phyloP scores from a whole-genome alignment of 2,888 invertebrate species.

The Limenitis camilla region DNA sequence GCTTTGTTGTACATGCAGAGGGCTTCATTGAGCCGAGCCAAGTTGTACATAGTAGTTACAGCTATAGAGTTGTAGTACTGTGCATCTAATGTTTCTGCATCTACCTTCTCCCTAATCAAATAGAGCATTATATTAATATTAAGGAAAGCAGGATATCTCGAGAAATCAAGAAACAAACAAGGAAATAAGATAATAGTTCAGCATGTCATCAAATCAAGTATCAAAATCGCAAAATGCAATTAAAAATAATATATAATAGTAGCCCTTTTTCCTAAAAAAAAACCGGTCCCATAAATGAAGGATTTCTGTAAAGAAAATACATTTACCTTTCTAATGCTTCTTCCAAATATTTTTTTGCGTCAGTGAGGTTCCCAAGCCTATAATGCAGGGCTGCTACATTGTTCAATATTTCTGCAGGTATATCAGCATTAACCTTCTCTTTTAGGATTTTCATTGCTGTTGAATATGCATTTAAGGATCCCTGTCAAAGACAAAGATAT shows the following conservation, averaged over 20 bases:
- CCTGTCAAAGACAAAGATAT: constrained; percentile 54
- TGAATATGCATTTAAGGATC: constrained; percentile 92
- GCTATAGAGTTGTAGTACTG: constrained; percentile 97
- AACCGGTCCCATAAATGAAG: background rate
- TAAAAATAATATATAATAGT: too few species aligned
- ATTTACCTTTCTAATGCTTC: constrained; percentile 82
- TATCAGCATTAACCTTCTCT: constrained; percentile 94
- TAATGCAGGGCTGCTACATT: constrained; percentile 97
- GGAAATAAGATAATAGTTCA: too few species aligned
- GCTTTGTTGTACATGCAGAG: constrained; percentile 94
- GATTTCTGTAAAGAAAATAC: background rate
- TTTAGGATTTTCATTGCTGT: constrained; percentile 94
- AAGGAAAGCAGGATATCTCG: background rate
- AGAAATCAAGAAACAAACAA: too few species aligned
- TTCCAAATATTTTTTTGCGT: constrained; percentile 89
- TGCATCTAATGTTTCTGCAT: constrained; percentile 87
- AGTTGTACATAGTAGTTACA: constrained; percentile 96
- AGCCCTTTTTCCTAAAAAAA: too few species aligned
- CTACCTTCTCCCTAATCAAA: constrained; percentile 80
- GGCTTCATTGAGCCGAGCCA: constrained; percentile 95
- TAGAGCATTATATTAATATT: background rate
- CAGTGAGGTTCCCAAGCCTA: constrained; percentile 87
- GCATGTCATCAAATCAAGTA: too few species aligned
- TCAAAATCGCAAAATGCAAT: too few species aligned
- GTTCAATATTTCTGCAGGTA: constrained; percentile 98